Evolutionary conservation across 2,888 invertebrate genomes (phyloP).

Genomic region (Epirrhoe tristata): DNA sequence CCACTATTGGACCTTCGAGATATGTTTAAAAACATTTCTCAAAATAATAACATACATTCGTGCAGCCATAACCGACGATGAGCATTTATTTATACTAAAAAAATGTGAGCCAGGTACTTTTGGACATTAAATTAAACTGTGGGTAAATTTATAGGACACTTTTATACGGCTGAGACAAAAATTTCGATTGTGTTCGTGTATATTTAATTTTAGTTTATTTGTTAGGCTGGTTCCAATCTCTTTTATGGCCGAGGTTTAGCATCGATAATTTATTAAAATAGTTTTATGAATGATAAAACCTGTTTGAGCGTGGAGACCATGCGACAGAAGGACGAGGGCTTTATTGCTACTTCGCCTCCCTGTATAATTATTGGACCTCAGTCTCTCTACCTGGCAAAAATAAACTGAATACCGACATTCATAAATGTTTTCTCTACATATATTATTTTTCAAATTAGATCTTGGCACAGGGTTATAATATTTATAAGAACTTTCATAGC

Average conservation of each 20-base stretch:
- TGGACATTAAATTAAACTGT: conserved; percentile 85
- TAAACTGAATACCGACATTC: conserved; percentile 42
- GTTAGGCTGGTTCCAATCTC: conserved; percentile 79
- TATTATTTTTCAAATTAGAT: conserved; percentile 39
- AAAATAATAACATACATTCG: conserved; percentile 81
- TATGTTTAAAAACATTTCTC: conserved; percentile 81
- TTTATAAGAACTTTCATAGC: conserved; percentile 11
- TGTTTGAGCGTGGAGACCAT: conserved; percentile 59
- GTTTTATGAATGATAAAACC: conserved; percentile 82
- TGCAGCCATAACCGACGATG: conserved; percentile 79
- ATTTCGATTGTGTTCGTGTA: conserved; percentile 84
- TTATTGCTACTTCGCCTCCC: conserved; percentile 58
- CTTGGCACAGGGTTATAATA: conserved; percentile 8
- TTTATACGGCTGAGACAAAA: conserved; percentile 85
- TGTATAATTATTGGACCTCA: conserved; percentile 53
- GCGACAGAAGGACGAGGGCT: conserved; percentile 54
- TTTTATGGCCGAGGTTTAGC: conserved; percentile 80
- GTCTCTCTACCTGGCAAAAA: conserved; percentile 46
- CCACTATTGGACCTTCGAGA: conserved; percentile 55
- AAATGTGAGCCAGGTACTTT: conserved; percentile 82
- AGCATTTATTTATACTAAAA: conserved; percentile 80
- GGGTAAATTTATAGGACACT: conserved; percentile 85
- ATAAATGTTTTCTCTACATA: conserved; percentile 29
- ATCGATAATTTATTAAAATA: conserved; percentile 81
- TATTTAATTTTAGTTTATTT: conserved; percentile 86